Base-by-base conservation (phyloP, 2,888 invertebrate species). In the Agriopis marginaria region DNA sequence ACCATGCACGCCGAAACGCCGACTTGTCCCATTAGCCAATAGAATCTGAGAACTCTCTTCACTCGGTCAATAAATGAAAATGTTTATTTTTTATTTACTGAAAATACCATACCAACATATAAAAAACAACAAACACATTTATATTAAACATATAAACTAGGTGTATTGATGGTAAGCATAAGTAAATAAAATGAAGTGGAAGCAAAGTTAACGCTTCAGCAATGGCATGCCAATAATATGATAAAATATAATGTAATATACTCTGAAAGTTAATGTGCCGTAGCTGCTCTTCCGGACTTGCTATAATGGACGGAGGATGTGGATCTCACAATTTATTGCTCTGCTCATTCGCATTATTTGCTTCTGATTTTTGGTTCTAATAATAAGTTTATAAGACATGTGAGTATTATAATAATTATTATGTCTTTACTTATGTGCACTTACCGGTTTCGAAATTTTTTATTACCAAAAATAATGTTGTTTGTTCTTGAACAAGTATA, bases 271-370 rank as follows among this genome's bases (percentile, higher is more conserved):
- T 81, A 81, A 81, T 81, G 77, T 74, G 68, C 71, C 77, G 66
- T 68, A 74, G 69, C 66, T 50, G 42, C 70, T 55, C 76, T 73
- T 76, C 75, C 75, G 63, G 68, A 70, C 66, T 75, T 45, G 68
- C 68, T 76, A 80, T 77, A 81, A 81, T 79, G 75, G 76, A 70
- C 71, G 66, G 70, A 47, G 70, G 66, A 63, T 79, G 76, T 72
- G 75, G 73, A 71, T 75, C 69, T 49, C 58, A 72, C 75, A 75
- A 81, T 81, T 81, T 81, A 81, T 80, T 81, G 49, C 71, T 62
- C 50, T 55, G 64, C 55, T 56, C 64, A 51, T 67, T 54, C 55
- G 44, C 56, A 53, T 61, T 68, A 64, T 32, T 62, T 23, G 53
- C 12, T 60, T 42, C 49, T 17, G 62, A 44, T 44, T 62, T 62